phyloP scores from a whole-genome alignment of 2,888 invertebrate species.

The Muscina levida region DNA sequence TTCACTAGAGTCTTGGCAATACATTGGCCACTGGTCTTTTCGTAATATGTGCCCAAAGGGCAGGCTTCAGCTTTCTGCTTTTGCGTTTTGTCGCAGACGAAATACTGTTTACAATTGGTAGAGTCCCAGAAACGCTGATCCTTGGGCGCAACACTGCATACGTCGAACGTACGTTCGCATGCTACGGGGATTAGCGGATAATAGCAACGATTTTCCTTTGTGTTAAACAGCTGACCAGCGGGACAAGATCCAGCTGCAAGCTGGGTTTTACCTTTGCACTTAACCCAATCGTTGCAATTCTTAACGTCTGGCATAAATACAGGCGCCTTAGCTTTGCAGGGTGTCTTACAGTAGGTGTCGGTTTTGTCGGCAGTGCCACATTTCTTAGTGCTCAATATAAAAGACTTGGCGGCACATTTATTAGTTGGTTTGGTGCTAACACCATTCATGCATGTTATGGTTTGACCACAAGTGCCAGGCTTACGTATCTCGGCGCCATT shows the following conservation, averaged over 20 bases:
- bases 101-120: conserved; percentile 70
- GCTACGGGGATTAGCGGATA: conserved; percentile 62
- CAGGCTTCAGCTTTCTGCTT: conserved; percentile 55
- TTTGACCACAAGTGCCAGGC: conserved; percentile 71
- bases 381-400: conserved; percentile 36
- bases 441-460: conserved; percentile 68
- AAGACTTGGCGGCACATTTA: conserved; percentile 49
- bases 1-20: conserved; percentile 67
- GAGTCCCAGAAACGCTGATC: conserved; percentile 67
- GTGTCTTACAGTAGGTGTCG: conserved; percentile 62
- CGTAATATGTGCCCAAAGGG: conserved; percentile 67
- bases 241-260: conserved; percentile 67
- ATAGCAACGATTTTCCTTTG: conserved; percentile 63
- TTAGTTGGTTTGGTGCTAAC: conserved; percentile 6
- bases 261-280: conserved; percentile 60
- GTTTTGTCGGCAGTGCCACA: conserved; percentile 54
- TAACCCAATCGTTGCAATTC: conserved; percentile 72
- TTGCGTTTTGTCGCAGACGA: conserved; percentile 60
- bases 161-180: conserved; percentile 68
- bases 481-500: conserved; percentile 70
- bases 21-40: conserved; percentile 64
- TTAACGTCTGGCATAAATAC: conserved; percentile 68
- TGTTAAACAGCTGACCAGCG: conserved; percentile 67
- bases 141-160: conserved; percentile 70
- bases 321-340: conserved; percentile 66